A percentile compares a stretch with the other conserved stretches of the same genome.
These are phyloP conservation scores for Hoplodrina blanda DNA, from an alignment of 2,888 invertebrate genomes.

Conservation along the genomic window DNA sequence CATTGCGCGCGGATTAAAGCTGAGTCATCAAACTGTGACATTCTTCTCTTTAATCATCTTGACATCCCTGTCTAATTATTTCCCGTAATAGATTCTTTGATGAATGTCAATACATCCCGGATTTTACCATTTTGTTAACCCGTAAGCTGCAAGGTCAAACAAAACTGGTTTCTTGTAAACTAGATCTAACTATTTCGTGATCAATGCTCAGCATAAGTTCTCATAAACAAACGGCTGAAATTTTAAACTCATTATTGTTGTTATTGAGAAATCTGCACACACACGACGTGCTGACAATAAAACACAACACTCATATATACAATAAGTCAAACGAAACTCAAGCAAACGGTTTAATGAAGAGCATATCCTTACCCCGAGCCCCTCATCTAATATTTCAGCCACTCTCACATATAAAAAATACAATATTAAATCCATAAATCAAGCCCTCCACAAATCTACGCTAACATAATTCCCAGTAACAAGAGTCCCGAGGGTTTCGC, in stretches of 20 bases:
- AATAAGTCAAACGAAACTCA: constrained; percentile 1
- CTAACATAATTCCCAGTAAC: constrained; percentile 51
- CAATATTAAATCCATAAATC: constrained; percentile 60
- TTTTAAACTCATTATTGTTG: neutral
- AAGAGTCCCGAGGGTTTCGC: constrained; percentile 40
- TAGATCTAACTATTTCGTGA: neutral
- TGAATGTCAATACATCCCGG: too few species aligned
- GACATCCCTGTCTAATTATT: neutral
- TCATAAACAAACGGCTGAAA: neutral
- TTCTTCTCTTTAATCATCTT: neutral
- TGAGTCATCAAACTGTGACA: too few species aligned
- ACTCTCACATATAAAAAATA: constrained; percentile 51
- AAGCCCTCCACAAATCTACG: constrained; percentile 55
- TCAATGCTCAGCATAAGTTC: too few species aligned
- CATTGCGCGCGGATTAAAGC: neutral
- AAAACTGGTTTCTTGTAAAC: too few species aligned
- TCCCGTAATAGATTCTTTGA: neutral
- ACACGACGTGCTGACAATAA: neutral
- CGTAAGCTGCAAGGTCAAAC: neutral
- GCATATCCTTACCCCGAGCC: constrained; percentile 1
- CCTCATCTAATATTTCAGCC: constrained; percentile 31
- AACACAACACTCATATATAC: neutral
- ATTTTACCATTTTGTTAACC: neutral
- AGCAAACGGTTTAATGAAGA: constrained; percentile 12
- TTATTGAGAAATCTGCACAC: neutral